These are phyloP conservation scores for Diadophis punctatus DNA, from an alignment of 2,113 vertebrate species.

Conservation along the genomic window DNA sequence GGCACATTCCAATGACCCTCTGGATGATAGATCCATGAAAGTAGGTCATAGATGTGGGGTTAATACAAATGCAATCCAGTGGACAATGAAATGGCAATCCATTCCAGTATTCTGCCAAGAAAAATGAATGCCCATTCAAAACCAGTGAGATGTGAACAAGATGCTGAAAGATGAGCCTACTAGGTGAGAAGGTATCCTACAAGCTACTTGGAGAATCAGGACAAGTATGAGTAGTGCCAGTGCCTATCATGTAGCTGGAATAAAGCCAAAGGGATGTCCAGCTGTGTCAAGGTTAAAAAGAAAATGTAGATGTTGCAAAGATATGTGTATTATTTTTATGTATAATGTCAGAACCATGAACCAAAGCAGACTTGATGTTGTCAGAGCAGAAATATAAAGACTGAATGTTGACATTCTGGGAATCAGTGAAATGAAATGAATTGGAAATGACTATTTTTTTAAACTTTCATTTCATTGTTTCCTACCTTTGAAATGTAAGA, in stretches of 20 bases:
- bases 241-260: neutral
- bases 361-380: neutral
- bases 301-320: neutral
- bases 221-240: neutral
- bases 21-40: neutral
- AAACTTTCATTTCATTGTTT: neutral
- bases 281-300: neutral
- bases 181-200: neutral
- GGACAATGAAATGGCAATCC: neutral
- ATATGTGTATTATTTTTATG: neutral
- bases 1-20: neutral
- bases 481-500: neutral
- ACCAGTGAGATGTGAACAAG: neutral
- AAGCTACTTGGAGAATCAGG: neutral
- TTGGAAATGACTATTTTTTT: neutral
- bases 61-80: neutral
- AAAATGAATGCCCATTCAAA: neutral
- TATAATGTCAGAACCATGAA: neutral
- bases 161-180: neutral
- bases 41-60: neutral
- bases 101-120: neutral
- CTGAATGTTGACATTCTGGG: neutral
- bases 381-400: neutral
- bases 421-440: neutral
- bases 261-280: neutral